Percentiles rank a stretch among this genome's conserved stretches.
These are phyloP conservation scores for Acomys russatus DNA, from an alignment of 2,797 vertebrate genomes.

Conservation along the genomic window DNA sequence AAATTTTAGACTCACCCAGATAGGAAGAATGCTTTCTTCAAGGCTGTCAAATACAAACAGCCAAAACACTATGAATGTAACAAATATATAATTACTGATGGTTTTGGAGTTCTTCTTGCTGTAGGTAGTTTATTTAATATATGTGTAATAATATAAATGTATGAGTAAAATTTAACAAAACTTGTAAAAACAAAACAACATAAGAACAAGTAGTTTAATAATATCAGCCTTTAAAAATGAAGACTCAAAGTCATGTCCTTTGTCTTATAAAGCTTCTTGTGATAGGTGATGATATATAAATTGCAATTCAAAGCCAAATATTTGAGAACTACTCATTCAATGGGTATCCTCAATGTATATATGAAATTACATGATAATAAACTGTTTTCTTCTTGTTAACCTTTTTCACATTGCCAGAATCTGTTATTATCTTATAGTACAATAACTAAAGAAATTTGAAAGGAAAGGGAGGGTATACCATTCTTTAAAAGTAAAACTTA, in stretches of 20 bases:
- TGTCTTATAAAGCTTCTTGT: neutral
- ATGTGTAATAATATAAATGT: too few species aligned
- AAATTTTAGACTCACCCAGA: too few species aligned
- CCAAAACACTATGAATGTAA: too few species aligned
- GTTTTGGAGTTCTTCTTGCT: too few species aligned
- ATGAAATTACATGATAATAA: neutral
- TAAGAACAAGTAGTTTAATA: neutral
- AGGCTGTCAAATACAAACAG: too few species aligned
- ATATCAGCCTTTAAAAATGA: neutral
- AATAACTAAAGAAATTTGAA: neutral
- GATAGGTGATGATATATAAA: neutral
- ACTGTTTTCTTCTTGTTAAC: neutral
- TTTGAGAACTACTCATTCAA: neutral
- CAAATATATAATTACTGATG: too few species aligned
- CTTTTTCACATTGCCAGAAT: neutral
- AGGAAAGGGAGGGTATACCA: neutral
- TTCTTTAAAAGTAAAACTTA: constrained; percentile 12
- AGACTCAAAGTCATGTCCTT: neutral
- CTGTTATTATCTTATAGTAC: neutral
- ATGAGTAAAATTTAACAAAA: too few species aligned
- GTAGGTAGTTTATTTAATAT: too few species aligned
- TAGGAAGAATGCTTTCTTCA: too few species aligned
- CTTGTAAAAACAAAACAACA: too few species aligned
- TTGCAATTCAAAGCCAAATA: neutral
- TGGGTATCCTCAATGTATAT: neutral